phyloP scores from a whole-genome alignment of 2,888 invertebrate species.

The Parnassius glacialis region DNA sequence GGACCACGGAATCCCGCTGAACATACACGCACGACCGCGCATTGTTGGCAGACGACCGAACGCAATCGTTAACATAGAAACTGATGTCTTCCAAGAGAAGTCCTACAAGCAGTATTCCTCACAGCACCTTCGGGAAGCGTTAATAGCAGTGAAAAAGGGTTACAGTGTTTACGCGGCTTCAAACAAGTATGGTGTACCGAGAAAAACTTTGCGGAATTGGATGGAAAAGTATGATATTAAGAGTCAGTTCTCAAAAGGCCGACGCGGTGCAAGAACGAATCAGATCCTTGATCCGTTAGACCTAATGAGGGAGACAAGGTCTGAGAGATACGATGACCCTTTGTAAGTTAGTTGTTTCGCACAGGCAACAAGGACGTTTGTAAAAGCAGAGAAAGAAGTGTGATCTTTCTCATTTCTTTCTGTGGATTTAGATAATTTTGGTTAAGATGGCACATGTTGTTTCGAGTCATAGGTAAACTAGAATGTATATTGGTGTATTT shows the following conservation, averaged over 20 bases:
- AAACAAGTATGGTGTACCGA: conserved; percentile 77
- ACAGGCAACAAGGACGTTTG: not conserved
- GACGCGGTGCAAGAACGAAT: conserved; percentile 58
- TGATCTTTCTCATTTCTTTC: not conserved
- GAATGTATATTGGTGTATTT: conserved; percentile 18
- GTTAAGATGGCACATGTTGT: not conserved
- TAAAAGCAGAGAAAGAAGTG: not conserved
- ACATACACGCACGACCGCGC: conserved; percentile 69
- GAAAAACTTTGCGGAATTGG: conserved; percentile 80
- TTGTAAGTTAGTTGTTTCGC: conserved; percentile 27
- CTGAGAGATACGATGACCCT: conserved; percentile 55
- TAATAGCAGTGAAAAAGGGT: conserved; percentile 76
- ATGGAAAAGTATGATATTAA: conserved; percentile 81
- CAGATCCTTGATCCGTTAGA: conserved; percentile 67
- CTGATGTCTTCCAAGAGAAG: conserved; percentile 74
- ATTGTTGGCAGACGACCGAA: conserved; percentile 69
- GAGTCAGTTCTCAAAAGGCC: conserved; percentile 75
- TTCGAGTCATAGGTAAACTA: not conserved
- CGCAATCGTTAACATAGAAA: conserved; percentile 72
- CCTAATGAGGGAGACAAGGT: conserved; percentile 57
- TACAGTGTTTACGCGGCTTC: conserved; percentile 80
- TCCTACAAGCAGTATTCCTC: conserved; percentile 78
- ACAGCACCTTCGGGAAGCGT: conserved; percentile 70
- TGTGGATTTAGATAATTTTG: not conserved
- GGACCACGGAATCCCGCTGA: conserved; percentile 69